A percentile compares a stretch with the other conserved stretches of the same genome.
phyloP scores from a whole-genome alignment of 1,140 invertebrate species.

The Hypothenemus hampei region DNA sequence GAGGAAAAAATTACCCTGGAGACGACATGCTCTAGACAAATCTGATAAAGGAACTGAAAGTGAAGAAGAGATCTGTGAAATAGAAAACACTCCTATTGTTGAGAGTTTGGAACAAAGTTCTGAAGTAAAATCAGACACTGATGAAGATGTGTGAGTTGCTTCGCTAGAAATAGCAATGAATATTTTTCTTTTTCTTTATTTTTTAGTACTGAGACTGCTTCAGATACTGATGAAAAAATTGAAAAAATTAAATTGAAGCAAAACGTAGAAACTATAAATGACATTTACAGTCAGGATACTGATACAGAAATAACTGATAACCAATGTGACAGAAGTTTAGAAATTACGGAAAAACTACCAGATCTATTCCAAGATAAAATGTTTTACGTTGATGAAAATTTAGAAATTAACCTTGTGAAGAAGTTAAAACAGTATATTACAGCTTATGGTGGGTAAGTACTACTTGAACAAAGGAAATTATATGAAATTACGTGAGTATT shows the following conservation, averaged over 20 bases:
- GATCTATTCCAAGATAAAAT: slow-evolving; percentile 33
- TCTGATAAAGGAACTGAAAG: slow-evolving; percentile 49
- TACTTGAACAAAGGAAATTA: neutral
- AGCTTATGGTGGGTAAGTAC: slow-evolving; percentile 39
- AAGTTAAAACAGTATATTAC: slow-evolving; percentile 36
- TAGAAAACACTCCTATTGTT: slow-evolving; percentile 23
- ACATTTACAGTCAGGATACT: slow-evolving; percentile 25
- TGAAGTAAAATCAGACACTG: neutral
- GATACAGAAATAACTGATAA: slow-evolving; percentile 13
- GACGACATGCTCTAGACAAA: slow-evolving; percentile 56
- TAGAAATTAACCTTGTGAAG: slow-evolving; percentile 26
- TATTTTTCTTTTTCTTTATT: too few relatives aligned
- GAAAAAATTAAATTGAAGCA: slow-evolving; percentile 41
- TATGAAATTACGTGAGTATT: neutral
- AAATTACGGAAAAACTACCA: slow-evolving; percentile 24
- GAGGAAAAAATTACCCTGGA: slow-evolving; percentile 67
- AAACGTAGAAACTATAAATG: neutral
- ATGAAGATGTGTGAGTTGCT: neutral
- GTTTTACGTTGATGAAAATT: slow-evolving; percentile 37
- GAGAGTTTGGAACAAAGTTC: neutral
- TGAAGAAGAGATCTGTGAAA: slow-evolving; percentile 51
- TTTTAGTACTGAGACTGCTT: slow-evolving; percentile 26
- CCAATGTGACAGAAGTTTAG: neutral
- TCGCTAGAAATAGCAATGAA: too few relatives aligned
- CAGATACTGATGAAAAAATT: slow-evolving; percentile 55